A percentile compares a stretch with the other conserved stretches of the same genome.
Evolutionary conservation across 2,888 invertebrate genomes (phyloP).

Genomic region (Bugula neritina): DNA sequence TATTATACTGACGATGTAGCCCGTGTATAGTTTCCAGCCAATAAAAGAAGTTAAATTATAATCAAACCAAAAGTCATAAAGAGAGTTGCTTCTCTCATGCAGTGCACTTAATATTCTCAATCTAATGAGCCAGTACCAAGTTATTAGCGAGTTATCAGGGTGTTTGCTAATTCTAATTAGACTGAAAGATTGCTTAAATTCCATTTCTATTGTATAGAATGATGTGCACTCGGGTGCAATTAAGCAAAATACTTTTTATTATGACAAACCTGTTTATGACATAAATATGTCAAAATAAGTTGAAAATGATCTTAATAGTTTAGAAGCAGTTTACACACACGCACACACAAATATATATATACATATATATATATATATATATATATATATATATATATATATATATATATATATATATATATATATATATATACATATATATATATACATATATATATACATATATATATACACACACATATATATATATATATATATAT

Average conservation of each 20-base stretch:
- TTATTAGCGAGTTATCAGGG: too few relatives aligned
- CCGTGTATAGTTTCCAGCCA: too few relatives aligned
- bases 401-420: constrained; percentile 26
- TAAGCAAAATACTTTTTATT: not conserved
- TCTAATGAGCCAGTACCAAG: not conserved
- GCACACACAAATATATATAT: not conserved
- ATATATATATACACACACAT: constrained; percentile 16
- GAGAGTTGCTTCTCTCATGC: too few relatives aligned
- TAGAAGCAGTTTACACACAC: too few relatives aligned
- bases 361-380: constrained; percentile 26
- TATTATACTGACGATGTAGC: too few relatives aligned
- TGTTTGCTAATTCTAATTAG: too few relatives aligned
- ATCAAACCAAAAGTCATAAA: too few relatives aligned
- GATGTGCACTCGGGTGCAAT: not conserved
- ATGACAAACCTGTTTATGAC: not conserved
- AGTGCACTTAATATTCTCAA: not conserved
- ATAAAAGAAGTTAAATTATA: too few relatives aligned
- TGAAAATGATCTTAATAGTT: too few relatives aligned
- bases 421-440: constrained; percentile 22
- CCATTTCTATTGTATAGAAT: not conserved
- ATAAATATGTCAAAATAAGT: too few relatives aligned
- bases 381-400: constrained; percentile 26
- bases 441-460: constrained; percentile 18
- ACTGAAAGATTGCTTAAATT: too few relatives aligned
- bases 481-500: constrained; percentile 20